Percentiles rank a stretch among this genome's conserved stretches.
Conservation (phyloP, 2,888 invertebrate genomes). For the Pteria penguin region DNA sequence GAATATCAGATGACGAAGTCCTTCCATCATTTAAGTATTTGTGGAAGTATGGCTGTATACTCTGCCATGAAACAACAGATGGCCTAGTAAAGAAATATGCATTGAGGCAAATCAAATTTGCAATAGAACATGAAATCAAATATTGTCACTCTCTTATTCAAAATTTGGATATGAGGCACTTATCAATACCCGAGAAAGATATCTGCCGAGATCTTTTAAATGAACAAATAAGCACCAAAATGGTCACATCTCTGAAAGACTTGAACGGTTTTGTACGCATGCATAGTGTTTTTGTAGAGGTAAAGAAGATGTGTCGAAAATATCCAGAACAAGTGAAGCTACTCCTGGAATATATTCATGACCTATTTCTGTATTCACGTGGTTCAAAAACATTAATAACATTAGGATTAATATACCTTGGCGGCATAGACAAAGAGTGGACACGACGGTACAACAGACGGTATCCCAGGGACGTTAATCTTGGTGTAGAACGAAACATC, state of each 20-base stretch:
- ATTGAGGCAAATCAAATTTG: background rate
- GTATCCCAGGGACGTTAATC: background rate
- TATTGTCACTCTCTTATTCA: background rate
- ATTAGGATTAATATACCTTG: background rate
- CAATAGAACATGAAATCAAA: background rate
- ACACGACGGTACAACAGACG: background rate
- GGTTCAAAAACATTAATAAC: background rate
- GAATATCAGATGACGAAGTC: background rate
- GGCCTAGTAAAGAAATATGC: background rate
- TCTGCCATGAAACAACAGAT: background rate
- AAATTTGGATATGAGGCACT: background rate
- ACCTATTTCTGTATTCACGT: background rate
- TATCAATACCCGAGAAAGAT: background rate
- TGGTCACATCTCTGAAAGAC: background rate
- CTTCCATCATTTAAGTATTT: background rate
- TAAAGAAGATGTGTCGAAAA: background rate
- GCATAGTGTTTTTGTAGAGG: background rate
- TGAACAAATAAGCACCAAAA: background rate
- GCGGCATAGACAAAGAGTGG: background rate
- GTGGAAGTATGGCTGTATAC: background rate
- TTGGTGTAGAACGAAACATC: background rate
- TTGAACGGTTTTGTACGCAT: background rate
- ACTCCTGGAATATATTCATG: background rate
- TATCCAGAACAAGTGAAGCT: background rate
- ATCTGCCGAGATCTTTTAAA: background rate